Base-by-base conservation (phyloP, 2,888 invertebrate species). In the Brachypalpus laphriformis region DNA sequence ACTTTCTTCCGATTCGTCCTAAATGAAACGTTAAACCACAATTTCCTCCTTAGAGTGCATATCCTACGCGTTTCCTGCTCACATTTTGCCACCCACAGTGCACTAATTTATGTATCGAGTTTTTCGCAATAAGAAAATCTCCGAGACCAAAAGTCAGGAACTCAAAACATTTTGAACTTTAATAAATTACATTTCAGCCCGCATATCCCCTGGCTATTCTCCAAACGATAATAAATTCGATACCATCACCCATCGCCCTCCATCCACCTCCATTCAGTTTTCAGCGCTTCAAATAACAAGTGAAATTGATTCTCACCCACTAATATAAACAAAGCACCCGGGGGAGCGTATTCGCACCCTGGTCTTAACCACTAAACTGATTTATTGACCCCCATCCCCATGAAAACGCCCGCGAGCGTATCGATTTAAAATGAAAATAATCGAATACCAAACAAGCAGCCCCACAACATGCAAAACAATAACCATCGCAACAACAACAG, bases 261-360 rank as follows among this genome's bases (percentile, higher is more conserved):
- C 11, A 28, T 16, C 22, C 4, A 72, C 11, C 16, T 8, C 28
- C 16, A 49, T 18, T n/a, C 37, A 3, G 11, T 9, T 20, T 11
- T 61, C 42, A 63, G 20, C 54, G 22, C 54, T 20, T 61, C 9
- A 20, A 65, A 54, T 25, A 57, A 34, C 22, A 40, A 28, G 37
- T 18, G 4, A 75, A 57, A 75, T 75, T 57, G 75, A 66, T 75
- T 75, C 66, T 47, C 57, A 66, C 56, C 34, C 25, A 20, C 61
- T 18, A 51, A 16, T 42, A 20, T 49, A 40, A 61, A 42, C 25
- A 72, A 72, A 42, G 40, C 18, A 11, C 34, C 42, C 20, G 7
- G 11, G 45, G 22, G 54, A n/a, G 7, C 28, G 20, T 20, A 4
- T n/a, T 31, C 56, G 2, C 57, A 28, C 34, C 31, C 56, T n/a